Base-by-base conservation (phyloP, 2,888 invertebrate genomes). In the Epistrophella euchroma region DNA sequence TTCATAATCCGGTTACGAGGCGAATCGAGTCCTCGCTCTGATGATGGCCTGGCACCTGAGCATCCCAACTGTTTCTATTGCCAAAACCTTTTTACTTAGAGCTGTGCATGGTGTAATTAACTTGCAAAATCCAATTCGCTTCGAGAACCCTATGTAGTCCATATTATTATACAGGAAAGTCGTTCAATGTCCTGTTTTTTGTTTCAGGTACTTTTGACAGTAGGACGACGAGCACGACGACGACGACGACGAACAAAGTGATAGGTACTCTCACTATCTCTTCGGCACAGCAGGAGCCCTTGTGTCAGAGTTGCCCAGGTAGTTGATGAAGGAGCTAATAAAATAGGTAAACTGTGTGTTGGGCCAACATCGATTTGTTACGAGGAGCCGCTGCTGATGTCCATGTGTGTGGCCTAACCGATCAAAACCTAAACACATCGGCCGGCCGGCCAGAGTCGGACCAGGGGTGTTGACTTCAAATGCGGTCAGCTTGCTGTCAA, bases 401-500 rank as follows among this genome's bases (percentile, higher is more conserved):
- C 84, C 86, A 86, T 81, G 86, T 86, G 86, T 86, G 86, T 86
- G 86, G 86, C 86, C 86, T 70, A 58, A 66, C 77, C 80, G 85
- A 86, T 86, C 85, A 86, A 77, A 82, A 66, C 7, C 19, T 9
- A 60, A 60, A 68, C 45, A 37, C 58, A 0, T 11, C n/a, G 56
- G 10, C 32, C 28, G 28, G 28, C 40, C 40, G 7, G 37, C 74
- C 70, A n/a, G n/a, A n/a, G n/a, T n/a, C n/a, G 22, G 43, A 73
- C 72, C 73, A 86, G 47, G 74, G 60, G 86, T 86, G 86, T 86
- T 82, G 86, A 86, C 82, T 81, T 86, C 86, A 89, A 89, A 90
- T 91, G 91, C 90, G 91, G 91, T 91, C 91, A 90, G 88, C 89
- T 90, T 82, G 89, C 91, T 92, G 91, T 91, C 91, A 91, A 90